phyloP scores from a whole-genome alignment of 2,888 invertebrate species.

The Stratiomys singularior region DNA sequence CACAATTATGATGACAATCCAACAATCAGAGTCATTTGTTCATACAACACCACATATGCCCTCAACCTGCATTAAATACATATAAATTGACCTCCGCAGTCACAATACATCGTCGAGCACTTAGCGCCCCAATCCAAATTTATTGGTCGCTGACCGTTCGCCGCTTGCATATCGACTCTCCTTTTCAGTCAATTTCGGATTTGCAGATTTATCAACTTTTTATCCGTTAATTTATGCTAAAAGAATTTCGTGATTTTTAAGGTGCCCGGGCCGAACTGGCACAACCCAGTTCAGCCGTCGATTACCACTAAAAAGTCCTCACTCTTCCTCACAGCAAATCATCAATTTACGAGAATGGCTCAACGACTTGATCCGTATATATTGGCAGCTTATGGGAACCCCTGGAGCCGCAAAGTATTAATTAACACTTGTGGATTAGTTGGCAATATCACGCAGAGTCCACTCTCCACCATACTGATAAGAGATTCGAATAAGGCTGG shows the following conservation, averaged over 20 bases:
- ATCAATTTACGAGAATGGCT: slow-evolving; percentile 24
- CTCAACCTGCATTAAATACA: slow-evolving; percentile 5
- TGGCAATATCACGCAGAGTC: no score
- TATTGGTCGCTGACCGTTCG: slow-evolving; percentile 20
- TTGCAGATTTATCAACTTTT: slow-evolving; percentile 31
- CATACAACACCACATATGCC: no score
- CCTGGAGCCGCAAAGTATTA: neutral
- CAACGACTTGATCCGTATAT: neutral
- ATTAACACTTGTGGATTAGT: no score
- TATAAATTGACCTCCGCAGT: neutral
- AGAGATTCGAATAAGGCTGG: no score
- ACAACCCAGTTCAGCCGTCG: no score
- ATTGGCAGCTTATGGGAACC: neutral
- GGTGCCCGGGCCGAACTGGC: neutral
- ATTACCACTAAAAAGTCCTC: neutral
- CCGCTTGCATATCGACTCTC: neutral
- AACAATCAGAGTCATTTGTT: no score
- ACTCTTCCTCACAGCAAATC: neutral
- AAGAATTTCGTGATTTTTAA: neutral
- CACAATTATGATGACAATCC: no score
- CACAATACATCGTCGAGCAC: slow-evolving; percentile 38
- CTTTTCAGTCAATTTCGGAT: slow-evolving; percentile 5
- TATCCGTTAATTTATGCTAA: slow-evolving; percentile 27
- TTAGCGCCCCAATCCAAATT: slow-evolving; percentile 38
- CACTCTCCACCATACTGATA: no score